Conservation (phyloP, 2,113 vertebrate species). For the Numenius arquata region DNA sequence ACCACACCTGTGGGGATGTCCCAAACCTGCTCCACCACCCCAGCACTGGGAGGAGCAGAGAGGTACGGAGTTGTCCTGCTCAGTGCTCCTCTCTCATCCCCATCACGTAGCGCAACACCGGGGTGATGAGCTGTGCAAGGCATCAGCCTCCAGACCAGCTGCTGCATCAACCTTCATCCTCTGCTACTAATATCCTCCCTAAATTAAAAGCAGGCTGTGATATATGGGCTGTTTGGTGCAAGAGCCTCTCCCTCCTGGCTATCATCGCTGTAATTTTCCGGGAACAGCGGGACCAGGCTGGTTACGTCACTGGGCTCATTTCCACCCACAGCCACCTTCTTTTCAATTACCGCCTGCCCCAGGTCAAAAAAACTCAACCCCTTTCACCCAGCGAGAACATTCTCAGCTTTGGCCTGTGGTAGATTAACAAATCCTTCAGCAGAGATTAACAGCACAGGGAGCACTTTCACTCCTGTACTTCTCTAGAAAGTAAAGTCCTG, state of each 20-base stretch:
- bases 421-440: not conserved
- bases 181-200: not conserved
- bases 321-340: not conserved
- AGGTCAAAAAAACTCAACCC: not conserved
- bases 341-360: not conserved
- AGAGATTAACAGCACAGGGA: not conserved
- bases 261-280: not conserved
- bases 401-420: not conserved
- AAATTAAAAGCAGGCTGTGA: not conserved
- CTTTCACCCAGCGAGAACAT: not conserved
- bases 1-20: not conserved
- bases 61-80: not conserved
- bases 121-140: not conserved
- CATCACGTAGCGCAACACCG: accelerated
- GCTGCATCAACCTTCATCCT: not conserved
- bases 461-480: not conserved
- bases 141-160: not conserved
- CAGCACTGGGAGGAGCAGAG: not conserved
- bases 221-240: not conserved
- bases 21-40: not conserved
- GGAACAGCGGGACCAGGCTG: not conserved
- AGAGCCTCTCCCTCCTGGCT: not conserved
- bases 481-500: not conserved
- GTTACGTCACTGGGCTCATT: not conserved
- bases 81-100: not conserved